phyloP scores from a whole-genome alignment of 2,888 invertebrate genomes.

The Oscheius myriophilus region DNA sequence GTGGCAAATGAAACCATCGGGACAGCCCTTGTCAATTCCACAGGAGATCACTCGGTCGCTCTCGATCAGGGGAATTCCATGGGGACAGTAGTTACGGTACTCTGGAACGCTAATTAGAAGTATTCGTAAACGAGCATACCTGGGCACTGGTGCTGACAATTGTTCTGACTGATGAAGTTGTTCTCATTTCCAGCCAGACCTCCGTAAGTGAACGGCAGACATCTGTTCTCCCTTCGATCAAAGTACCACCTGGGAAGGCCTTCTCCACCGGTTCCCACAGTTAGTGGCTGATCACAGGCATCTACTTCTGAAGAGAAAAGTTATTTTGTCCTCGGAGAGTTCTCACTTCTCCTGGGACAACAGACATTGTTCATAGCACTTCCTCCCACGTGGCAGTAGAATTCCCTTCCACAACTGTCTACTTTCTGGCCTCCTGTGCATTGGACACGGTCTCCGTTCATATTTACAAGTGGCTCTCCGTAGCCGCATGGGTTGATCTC shows the following conservation, averaged over 20 bases:
- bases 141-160: constrained; percentile 58
- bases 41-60: constrained; percentile 56
- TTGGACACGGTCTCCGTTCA: constrained; percentile 55
- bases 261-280: constrained; percentile 59
- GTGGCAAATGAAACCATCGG: constrained; percentile 67
- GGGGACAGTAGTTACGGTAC: constrained; percentile 64
- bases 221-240: constrained; percentile 56
- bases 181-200: constrained; percentile 68
- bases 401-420: constrained; percentile 45
- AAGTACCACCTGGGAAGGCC: constrained; percentile 65
- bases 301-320: constrained; percentile 5
- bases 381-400: constrained; percentile 67
- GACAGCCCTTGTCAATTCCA: constrained; percentile 65
- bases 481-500: constrained; percentile 65
- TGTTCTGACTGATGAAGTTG: constrained; percentile 63
- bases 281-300: constrained; percentile 57
- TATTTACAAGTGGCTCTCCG: constrained; percentile 61
- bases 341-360: constrained; percentile 57
- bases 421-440: constrained; percentile 54
- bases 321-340: neutral
- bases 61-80: constrained; percentile 65
- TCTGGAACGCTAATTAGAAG: constrained; percentile 34
- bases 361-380: constrained; percentile 61
- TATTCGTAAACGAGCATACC: constrained; percentile 29
- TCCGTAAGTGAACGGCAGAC: constrained; percentile 63